A percentile compares a stretch with the other conserved stretches of the same genome.
Conservation (phyloP, 2,888 invertebrate species). For the Nomada fucata region DNA sequence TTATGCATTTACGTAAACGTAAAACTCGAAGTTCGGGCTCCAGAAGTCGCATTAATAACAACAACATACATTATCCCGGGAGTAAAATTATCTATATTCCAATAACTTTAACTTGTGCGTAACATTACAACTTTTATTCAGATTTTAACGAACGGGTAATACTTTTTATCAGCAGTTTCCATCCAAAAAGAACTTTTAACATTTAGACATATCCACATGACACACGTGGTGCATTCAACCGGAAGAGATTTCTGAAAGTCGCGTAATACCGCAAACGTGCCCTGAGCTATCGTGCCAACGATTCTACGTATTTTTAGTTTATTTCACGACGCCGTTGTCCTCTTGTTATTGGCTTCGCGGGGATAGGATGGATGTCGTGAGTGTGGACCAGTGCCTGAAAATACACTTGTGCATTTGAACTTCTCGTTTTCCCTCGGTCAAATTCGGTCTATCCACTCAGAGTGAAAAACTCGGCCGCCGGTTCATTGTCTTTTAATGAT, state of each 20-base stretch:
- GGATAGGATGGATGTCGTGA: conserved; percentile 31
- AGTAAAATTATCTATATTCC: no score
- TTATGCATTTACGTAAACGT: background rate
- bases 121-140: no score
- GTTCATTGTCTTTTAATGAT: conserved; percentile 1
- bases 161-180: no score
- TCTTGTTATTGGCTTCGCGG: conserved; percentile 35
- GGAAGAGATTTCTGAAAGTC: conserved; percentile 39
- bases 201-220: no score
- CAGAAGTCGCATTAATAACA: background rate
- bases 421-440: conserved; percentile 59
- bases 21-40: background rate
- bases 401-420: conserved; percentile 65
- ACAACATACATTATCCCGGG: background rate
- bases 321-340: conserved; percentile 47
- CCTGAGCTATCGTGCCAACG: conserved; percentile 54
- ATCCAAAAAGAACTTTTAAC: no score
- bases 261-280: conserved; percentile 14
- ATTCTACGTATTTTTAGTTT: conserved; percentile 68
- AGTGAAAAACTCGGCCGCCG: background rate
- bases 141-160: no score
- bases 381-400: conserved; percentile 69
- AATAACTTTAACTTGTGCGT: no score
- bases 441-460: conserved; percentile 37
- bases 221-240: background rate